Conservation (phyloP, 1,140 invertebrate species). For the Heliconius hermathena region DNA sequence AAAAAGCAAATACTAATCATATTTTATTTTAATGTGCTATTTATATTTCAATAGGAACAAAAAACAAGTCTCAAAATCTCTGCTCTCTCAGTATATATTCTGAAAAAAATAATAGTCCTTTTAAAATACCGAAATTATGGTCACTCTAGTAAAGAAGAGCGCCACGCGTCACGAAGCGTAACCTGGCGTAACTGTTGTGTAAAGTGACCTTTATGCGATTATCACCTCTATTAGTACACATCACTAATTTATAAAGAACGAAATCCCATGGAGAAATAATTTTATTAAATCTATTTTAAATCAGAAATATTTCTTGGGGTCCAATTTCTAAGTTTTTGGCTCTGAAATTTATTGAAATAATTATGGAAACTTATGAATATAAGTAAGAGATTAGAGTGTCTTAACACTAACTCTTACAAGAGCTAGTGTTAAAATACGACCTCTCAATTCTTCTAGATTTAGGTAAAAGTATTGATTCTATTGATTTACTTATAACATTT, state of each 20-base stretch:
- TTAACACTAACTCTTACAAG: too few relatives aligned
- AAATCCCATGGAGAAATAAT: background rate
- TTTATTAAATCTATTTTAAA: background rate
- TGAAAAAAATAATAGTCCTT: background rate
- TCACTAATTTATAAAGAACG: background rate
- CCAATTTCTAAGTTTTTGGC: background rate
- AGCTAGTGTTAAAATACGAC: too few relatives aligned
- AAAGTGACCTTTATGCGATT: slow-evolving; percentile 45
- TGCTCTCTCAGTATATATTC: too few relatives aligned
- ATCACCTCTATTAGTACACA: slow-evolving; percentile 11
- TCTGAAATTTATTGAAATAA: background rate
- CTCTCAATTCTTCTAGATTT: too few relatives aligned
- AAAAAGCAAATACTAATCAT: too few relatives aligned
- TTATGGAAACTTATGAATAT: too few relatives aligned
- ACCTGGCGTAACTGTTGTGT: slow-evolving; percentile 52
- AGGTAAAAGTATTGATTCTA: too few relatives aligned
- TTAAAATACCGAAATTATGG: background rate
- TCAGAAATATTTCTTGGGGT: background rate
- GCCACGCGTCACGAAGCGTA: slow-evolving; percentile 51
- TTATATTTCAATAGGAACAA: too few relatives aligned
- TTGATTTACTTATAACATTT: too few relatives aligned
- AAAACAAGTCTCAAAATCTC: too few relatives aligned
- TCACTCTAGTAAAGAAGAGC: slow-evolving; percentile 33
- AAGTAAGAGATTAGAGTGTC: too few relatives aligned
- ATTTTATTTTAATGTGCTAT: too few relatives aligned